Conservation (phyloP, 2,113 vertebrate species). For the Crotophaga sulcirostris region DNA sequence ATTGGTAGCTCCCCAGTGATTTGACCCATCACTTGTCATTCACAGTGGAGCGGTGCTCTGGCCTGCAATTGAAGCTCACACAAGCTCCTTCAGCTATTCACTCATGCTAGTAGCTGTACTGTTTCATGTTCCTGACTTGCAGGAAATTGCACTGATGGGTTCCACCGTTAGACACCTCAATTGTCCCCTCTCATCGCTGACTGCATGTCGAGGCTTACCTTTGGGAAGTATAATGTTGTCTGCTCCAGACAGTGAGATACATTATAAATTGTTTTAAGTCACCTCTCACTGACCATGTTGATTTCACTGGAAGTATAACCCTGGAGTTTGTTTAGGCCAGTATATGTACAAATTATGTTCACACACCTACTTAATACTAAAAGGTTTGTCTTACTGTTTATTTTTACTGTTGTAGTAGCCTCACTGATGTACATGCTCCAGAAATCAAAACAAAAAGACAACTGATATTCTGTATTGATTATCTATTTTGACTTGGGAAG, state of each 20-base stretch:
- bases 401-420: background rate
- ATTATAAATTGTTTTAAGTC: background rate
- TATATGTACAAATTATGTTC: background rate
- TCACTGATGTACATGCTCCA: background rate
- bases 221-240: background rate
- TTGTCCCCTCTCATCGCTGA: background rate
- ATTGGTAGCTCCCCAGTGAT: constrained; percentile 74
- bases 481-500: background rate
- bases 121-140: constrained; percentile 7
- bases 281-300: background rate
- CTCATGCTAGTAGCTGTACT: constrained; percentile 52
- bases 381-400: background rate
- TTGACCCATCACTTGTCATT: constrained; percentile 82
- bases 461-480: background rate
- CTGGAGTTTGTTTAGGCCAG: background rate
- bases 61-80: constrained; percentile 69
- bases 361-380: background rate
- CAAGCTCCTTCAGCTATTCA: constrained; percentile 67
- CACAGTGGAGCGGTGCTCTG: constrained; percentile 64
- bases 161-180: background rate
- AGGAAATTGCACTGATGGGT: background rate
- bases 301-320: background rate
- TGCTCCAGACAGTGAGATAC: background rate
- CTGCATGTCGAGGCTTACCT: background rate
- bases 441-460: background rate